phyloP scores from a whole-genome alignment of 2,113 vertebrate species.

The Cygnus atratus region DNA sequence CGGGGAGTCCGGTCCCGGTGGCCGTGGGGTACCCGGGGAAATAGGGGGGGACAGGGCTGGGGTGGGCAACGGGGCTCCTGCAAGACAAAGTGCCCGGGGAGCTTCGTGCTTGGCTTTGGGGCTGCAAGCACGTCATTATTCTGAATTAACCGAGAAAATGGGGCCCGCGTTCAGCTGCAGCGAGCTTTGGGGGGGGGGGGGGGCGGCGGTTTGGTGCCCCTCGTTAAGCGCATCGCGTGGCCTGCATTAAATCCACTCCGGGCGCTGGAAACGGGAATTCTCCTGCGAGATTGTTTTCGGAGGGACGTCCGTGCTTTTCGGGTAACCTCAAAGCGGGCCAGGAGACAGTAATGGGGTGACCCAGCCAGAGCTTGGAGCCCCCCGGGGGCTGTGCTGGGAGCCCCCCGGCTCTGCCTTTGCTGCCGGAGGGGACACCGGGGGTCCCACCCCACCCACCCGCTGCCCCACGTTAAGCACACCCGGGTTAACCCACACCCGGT shows the following conservation, averaged over 20 bases:
- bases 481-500: too few species aligned
- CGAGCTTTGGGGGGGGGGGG: not conserved
- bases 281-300: fast-evolving
- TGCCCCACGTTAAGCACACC: too few species aligned
- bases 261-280: not conserved
- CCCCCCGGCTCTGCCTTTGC: too few species aligned
- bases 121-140: fast-evolving
- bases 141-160: not conserved
- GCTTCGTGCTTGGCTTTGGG: fast-evolving
- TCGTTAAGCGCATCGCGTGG: not conserved
- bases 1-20: not conserved
- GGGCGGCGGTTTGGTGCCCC: not conserved
- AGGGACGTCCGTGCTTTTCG: not conserved
- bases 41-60: not conserved
- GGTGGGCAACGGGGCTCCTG: not conserved
- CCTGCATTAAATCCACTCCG: fast-evolving
- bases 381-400: too few species aligned
- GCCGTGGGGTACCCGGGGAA: too few species aligned
- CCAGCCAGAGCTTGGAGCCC: too few species aligned
- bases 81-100: not conserved
- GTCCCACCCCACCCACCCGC: too few species aligned
- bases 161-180: fast-evolving
- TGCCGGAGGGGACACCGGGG: too few species aligned
- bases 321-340: not conserved
- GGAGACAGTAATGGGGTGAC: not conserved